Evolutionary conservation across 2,113 vertebrate species (phyloP).

Genomic region (Vireo altiloquus): DNA sequence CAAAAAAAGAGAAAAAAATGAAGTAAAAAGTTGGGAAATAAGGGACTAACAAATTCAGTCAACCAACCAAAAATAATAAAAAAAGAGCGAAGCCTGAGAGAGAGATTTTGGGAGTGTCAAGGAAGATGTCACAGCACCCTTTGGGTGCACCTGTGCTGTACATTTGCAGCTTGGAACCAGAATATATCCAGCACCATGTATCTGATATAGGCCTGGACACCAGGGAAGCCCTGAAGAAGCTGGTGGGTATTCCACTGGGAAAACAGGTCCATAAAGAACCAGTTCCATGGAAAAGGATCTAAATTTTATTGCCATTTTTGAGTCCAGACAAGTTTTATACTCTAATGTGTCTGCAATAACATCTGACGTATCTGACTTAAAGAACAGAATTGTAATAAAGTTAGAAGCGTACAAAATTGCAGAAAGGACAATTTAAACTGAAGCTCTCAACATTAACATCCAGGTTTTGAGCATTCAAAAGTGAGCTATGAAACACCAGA

Average conservation of each 20-base stretch:
- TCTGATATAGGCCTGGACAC: rapidly evolving
- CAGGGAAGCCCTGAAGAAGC: not conserved
- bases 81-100: not conserved
- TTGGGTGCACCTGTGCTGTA: not conserved
- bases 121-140: not conserved
- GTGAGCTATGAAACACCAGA: conserved; percentile 41
- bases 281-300: not conserved
- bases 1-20: not conserved
- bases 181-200: not conserved
- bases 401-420: conserved; percentile 3
- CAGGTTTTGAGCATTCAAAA: conserved; percentile 34
- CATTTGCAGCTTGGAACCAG: not conserved
- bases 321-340: conserved; percentile 30
- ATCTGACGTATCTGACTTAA: conserved; percentile 36
- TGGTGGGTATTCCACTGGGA: not conserved
- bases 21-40: not conserved
- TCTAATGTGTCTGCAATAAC: not conserved
- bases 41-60: not conserved
- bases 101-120: not conserved
- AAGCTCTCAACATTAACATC: conserved; percentile 20
- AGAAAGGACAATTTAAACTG: conserved; percentile 40
- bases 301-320: conserved; percentile 5
- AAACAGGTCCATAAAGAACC: not conserved
- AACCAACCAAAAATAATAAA: not conserved
- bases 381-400: conserved; percentile 49